Base-by-base conservation (phyloP, 2,797 vertebrate species). In the Otus scops region DNA sequence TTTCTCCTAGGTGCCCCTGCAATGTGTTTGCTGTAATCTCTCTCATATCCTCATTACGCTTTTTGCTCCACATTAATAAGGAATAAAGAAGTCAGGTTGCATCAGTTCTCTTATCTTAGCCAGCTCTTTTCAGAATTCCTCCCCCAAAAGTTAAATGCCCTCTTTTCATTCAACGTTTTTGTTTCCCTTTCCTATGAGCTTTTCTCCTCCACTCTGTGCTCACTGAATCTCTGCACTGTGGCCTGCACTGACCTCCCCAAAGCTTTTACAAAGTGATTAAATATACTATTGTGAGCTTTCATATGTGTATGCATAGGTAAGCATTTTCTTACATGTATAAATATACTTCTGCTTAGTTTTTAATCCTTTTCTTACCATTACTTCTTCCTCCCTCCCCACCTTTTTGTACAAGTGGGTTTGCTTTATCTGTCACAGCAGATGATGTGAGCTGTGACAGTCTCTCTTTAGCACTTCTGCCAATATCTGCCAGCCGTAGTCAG, bases 21-120 rank as follows among this genome's bases (percentile, higher is more conserved):
- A 92, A 64, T 76, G 39, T 94, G 59, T 92, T 95, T 94, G 78
- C 92, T 95, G 87, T 90, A 85, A 93, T 89, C 80, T 83, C 77
- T 92, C 32, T 19, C 54, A 61, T 68, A 92, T 56, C 57, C 78
- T 94, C 86, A 80, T 94, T 93, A 83, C n/a, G 34, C 28, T 69
- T 94, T 96, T 94, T 95, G 84, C 56, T 87, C 68, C 70, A 36
- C 67, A 85, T 93, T 89, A 95, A 92, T 90, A 95, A 92, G 65
- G 85, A 91, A 92, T 75, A 41, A 91, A 82, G 63, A 85, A 91
- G 47, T 88, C 92, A 70, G 84, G 38, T 86, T 92, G 51, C 78
- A 63, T 69, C 89, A 93, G 54, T 86, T 92, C 68, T 85, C 61
- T 87, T 93, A 90, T 77, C 73, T 82, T 54, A 76, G 70, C 59